A percentile compares a stretch with the other conserved stretches of the same genome.
Evolutionary conservation across 2,888 invertebrate species (phyloP).

Genomic region (Hyles lineata): DNA sequence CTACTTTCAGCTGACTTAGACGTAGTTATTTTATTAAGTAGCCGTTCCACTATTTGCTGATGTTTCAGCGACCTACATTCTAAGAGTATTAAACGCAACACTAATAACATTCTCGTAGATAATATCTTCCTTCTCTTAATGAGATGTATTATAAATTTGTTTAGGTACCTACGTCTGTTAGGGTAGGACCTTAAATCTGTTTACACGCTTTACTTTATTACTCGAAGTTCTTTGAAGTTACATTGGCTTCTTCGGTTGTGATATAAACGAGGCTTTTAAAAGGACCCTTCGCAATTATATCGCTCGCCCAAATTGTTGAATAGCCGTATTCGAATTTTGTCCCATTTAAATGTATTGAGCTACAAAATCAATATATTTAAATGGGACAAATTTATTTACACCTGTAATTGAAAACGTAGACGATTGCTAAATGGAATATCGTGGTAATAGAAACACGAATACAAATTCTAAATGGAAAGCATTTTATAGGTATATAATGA

Average conservation of each 20-base stretch:
- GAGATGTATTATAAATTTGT: neutral
- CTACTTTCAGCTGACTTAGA: constrained; percentile 47
- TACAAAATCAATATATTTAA: constrained; percentile 10
- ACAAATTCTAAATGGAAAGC: neutral
- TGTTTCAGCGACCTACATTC: neutral
- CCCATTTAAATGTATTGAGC: constrained; percentile 34
- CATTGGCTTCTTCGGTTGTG: constrained; percentile 38
- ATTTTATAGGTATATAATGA: neutral
- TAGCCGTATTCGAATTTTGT: constrained; percentile 37
- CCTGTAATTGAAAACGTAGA: constrained; percentile 24
- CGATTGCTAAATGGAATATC: neutral
- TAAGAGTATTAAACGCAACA: neutral
- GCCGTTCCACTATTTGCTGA: constrained; percentile 23
- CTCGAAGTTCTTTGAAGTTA: constrained; percentile 47
- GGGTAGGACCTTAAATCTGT: constrained; percentile 42
- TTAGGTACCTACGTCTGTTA: constrained; percentile 2
- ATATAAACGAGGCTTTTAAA: constrained; percentile 43
- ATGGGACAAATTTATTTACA: constrained; percentile 24
- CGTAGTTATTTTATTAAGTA: neutral
- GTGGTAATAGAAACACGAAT: neutral
- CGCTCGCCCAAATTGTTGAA: constrained; percentile 30
- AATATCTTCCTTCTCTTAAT: constrained; percentile 1
- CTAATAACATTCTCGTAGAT: neutral
- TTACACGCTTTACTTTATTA: constrained; percentile 53
- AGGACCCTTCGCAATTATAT: constrained; percentile 42